Evolutionary conservation across 2,113 vertebrate genomes (phyloP), one percentile per base, ranked within the genome.

Genomic region (Phoenicopterus ruber): DNA sequence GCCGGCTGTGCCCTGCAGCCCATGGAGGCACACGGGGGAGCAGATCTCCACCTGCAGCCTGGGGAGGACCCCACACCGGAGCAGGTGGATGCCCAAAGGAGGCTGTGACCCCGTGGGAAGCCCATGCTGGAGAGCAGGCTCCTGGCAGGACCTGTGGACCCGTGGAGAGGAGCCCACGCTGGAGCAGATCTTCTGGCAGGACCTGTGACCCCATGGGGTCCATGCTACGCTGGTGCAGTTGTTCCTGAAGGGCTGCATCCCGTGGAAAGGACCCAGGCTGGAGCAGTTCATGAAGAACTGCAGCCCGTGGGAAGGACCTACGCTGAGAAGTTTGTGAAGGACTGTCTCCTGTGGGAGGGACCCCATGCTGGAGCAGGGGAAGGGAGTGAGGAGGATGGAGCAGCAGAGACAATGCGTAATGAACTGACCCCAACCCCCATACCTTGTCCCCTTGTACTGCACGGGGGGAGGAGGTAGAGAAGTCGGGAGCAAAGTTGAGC

Each of bases 31-130:
- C 9, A n/a, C 1, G 11, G 4, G 5, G 31, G 78, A 44, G 32
- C 38, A 55, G 18, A 66, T 17, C 6, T n/a, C 26, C 32, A 44
- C 32, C 18, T 44, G 31, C 31, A 52, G 15, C 59, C 22, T 17
- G 0, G 10, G 61, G 22, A 28, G 61, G 61, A 28, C 31, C 31
- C 61, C 29, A 21, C 6, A 1, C 24, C 2, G 3, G 31, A 55
- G 32, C 38, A n/a, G 62, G 19, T 7, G 18, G 10, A 11, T 50
- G 29, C n/a, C 44, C 9, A 4, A 50, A 38, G 28, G 9, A 78
- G 5, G 7, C 1, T 2, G 9, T 50, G 49, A 25, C 22, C 22
- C 22, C 38, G 6, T 15, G 54, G 40, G 25, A 10, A 62, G 11
- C 47, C 47, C 9, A 38, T 4, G 3, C 67, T 29, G 26, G 26